Evolutionary conservation across 2,113 vertebrate species (phyloP), one percentile per base, ranked within the genome.

Genomic region (Bufo bufo): DNA sequence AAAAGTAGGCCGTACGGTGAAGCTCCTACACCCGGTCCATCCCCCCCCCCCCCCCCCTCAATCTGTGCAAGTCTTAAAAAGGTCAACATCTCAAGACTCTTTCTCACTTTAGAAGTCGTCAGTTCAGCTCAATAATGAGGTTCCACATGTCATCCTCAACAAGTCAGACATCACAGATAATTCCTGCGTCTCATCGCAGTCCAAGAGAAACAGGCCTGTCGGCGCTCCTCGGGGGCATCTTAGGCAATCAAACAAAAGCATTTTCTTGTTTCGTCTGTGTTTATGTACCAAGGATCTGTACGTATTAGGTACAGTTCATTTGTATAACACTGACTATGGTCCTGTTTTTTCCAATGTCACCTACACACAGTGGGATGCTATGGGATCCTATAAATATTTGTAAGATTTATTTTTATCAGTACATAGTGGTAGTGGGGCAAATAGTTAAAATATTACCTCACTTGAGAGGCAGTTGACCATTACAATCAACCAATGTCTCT

Each of bases 201-300:
- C 89, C 78, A 87, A 93, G 90, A 93, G 90, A 93, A 94, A 91
- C 89, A 93, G 94, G 91, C 92, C 91, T 90, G 89, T 89, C 91
- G 92, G 89, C 89, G 90, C 89, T 92, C 91, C 90, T 16, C 50
- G 45, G 90, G 93, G 93, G 94, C 93, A 93, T 23, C 86, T 91
- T 90, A 94, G 94, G 94, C 94, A 94, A 95, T 95, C 91, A 94
- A 94, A 71, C 63, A 66, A 52, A 52, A 95, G 91, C 91, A 87
- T 20, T 69, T 90, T 90, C 90, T 54, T 90, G 16, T 88, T 91
- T 89, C 93, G 92, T 90, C 89, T 92, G 75, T 85, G 79, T 90
- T 86, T 89, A 77, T 84, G 91, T 90, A 90, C 90, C 92, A 82
- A 82, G 89, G 88, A 90, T 75, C 87, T 82, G 87, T 82, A 87